Base-by-base conservation (phyloP, 2,113 vertebrate species). In the Rhabdomys dilectus region DNA sequence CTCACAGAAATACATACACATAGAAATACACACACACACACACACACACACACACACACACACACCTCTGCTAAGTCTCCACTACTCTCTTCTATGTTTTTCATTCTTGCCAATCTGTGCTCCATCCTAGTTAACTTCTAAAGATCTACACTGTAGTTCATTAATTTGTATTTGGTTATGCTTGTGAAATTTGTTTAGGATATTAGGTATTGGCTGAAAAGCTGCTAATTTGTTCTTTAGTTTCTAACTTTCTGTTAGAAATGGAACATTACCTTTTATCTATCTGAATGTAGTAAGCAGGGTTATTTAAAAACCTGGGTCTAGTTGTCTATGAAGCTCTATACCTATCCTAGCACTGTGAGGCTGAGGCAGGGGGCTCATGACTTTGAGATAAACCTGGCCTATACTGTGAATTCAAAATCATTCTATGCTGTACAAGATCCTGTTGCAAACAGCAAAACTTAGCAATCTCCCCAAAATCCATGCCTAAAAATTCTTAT, bases 231-330 rank as follows among this genome's bases (percentile, higher is more conserved):
- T 94, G 19, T 4, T 77, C 21, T 90, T 96, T 39, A 73, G 15
- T 75, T 94, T 86, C 42, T 66, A 86, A 62, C n/a, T 89, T 93
- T 89, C 51, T 88, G 7, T 16, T 72, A 13, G 72, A 91, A 94
- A 73, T 5, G 21, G 62, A 95, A 80, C 78, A n/a, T 75, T 92
- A 2, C 66, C 31, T 82, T 58, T 90, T 68, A 84, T 24, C 26
- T 82, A 15, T 29, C 91, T 89, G 45, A 85, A 75, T 13, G 91
- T 39, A 34, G 12, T 86, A 76, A 86, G 15, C 22, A 81, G 72
- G 39, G 66, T 88, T 86, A 75, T 95, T 91, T 73, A 62, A 64
- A 88, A 48, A 90, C 19, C 29, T 0, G 1, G 16, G 31, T 64
- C 19, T 42, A 39, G 29, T 8, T n/a, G 42, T 36, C 8, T 11